Conservation (phyloP, 2,113 vertebrate species). For the Ornithorhynchus anatinus region DNA sequence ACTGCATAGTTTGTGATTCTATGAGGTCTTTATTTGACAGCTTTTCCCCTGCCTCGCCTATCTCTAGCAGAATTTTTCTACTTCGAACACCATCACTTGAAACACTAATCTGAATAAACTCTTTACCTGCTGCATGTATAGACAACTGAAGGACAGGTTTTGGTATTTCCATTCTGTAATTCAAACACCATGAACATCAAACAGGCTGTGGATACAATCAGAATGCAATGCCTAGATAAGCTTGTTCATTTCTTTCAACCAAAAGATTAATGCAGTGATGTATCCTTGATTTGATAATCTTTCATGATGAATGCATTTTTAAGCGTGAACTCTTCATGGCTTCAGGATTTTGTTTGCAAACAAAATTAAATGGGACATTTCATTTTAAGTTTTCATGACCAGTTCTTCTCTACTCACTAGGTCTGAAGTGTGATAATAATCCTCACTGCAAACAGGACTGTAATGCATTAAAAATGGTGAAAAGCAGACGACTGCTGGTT, state of each 20-base stretch:
- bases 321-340: not conserved
- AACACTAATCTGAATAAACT: not conserved
- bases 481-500: constrained; percentile 17
- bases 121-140: not conserved
- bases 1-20: too few relatives aligned
- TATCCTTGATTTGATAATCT: too few relatives aligned
- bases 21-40: too few relatives aligned
- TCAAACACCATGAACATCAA: not conserved
- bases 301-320: too few relatives aligned
- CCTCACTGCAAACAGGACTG: constrained; percentile 6
- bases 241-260: not conserved
- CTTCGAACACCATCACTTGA: not conserved
- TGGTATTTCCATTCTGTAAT: not conserved
- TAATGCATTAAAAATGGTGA: not conserved
- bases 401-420: not conserved
- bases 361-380: not conserved
- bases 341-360: not conserved
- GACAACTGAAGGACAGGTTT: not conserved
- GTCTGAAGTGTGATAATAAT: not conserved
- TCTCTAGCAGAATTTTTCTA: too few relatives aligned
- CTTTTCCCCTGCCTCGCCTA: too few relatives aligned
- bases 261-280: too few relatives aligned
- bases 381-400: not conserved
- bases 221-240: not conserved
- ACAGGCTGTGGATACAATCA: not conserved